A percentile compares a stretch with the other conserved stretches of the same genome.
phyloP scores from a whole-genome alignment of 1,140 invertebrate genomes.

The Ruditapes philippinarum region DNA sequence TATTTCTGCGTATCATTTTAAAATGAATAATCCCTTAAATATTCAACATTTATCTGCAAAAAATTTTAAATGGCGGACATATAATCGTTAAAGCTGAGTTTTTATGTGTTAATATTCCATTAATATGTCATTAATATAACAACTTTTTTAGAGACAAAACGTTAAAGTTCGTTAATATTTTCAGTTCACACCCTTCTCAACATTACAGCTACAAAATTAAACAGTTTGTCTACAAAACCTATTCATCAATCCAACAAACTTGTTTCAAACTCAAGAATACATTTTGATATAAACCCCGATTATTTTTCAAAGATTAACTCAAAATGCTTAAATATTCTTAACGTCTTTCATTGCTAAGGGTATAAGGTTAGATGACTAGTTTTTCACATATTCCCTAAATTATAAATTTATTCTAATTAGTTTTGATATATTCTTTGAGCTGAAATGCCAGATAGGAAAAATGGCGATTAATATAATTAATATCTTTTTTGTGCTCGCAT shows the following conservation, averaged over 20 bases:
- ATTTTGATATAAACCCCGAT: conserved; percentile 17
- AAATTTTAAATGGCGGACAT: too few relatives aligned
- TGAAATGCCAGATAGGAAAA: neutral
- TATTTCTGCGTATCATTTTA: too few relatives aligned
- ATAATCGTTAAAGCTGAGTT: neutral
- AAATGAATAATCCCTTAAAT: too few relatives aligned
- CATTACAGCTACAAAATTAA: neutral
- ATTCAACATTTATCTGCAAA: too few relatives aligned
- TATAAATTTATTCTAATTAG: conserved; percentile 38
- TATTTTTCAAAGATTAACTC: neutral
- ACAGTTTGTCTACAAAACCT: neutral
- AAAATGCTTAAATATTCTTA: neutral
- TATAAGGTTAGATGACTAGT: conserved; percentile 5
- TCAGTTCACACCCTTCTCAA: neutral
- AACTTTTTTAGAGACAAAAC: neutral
- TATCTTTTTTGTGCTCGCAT: neutral
- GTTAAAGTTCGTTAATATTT: neutral
- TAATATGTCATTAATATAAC: conserved; percentile 21
- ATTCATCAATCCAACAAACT: neutral
- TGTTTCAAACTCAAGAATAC: neutral
- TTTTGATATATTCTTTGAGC: neutral
- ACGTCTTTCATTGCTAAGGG: neutral
- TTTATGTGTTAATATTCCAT: conserved; percentile 1
- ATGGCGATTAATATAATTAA: neutral
- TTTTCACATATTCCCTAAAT: conserved; percentile 13